Evolutionary conservation across 2,797 vertebrate genomes (phyloP).

Genomic region (Gorsachius magnificus): DNA sequence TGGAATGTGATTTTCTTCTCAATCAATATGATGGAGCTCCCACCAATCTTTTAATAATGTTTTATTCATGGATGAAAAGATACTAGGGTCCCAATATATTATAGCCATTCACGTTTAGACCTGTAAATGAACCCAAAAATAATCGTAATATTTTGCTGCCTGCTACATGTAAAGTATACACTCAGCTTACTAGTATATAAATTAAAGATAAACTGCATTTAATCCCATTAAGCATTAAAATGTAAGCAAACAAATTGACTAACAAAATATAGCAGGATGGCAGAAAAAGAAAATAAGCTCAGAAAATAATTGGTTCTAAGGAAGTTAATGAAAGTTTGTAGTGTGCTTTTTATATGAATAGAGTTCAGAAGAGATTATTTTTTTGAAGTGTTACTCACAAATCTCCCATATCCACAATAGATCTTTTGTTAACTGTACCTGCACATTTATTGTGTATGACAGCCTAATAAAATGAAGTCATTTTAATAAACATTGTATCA

Average conservation of each 20-base stretch:
- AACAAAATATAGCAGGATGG: constrained; percentile 5
- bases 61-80: constrained; percentile 52
- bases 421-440: constrained; percentile 76
- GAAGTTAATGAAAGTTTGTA: constrained; percentile 68
- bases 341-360: constrained; percentile 41
- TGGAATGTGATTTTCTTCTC: background rate
- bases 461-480: constrained; percentile 82
- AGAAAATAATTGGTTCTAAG: constrained; percentile 59
- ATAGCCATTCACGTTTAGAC: background rate
- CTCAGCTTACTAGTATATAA: background rate
- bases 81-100: background rate
- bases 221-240: constrained; percentile 54
- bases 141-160: background rate
- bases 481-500: constrained; percentile 82
- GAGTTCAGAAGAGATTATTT: constrained; percentile 63
- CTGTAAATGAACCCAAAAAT: constrained; percentile 43
- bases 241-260: constrained; percentile 49
- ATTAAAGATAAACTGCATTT: constrained; percentile 51
- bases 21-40: background rate
- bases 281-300: constrained; percentile 48
- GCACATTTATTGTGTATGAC: constrained; percentile 78
- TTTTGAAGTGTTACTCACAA: constrained; percentile 68
- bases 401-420: constrained; percentile 69
- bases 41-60: constrained; percentile 12
- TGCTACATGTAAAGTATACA: background rate